Conservation (phyloP, 2,797 vertebrate species). For the Lates japonicus region DNA sequence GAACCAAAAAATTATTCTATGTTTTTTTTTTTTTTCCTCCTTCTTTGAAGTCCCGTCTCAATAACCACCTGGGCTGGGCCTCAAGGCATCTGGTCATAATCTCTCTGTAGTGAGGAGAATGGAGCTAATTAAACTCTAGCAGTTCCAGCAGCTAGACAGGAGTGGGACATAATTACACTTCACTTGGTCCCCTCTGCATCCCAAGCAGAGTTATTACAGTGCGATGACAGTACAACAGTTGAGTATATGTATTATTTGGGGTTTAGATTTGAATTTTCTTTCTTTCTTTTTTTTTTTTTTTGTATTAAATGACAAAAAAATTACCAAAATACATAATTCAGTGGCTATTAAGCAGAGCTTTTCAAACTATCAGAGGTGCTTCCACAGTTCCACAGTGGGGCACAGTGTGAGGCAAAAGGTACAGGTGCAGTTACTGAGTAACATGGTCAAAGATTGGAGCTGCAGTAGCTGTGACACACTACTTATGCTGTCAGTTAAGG, state of each 20-base stretch:
- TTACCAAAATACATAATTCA: neutral
- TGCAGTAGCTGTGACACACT: slow-evolving; percentile 3
- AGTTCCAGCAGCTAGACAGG: slow-evolving; percentile 61
- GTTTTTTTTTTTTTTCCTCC: slow-evolving; percentile 13
- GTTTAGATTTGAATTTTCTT: slow-evolving; percentile 6
- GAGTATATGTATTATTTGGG: neutral
- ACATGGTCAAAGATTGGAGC: neutral
- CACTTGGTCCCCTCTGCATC: slow-evolving; percentile 47
- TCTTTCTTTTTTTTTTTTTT: neutral
- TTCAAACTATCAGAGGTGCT: neutral
- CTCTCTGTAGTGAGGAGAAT: slow-evolving; percentile 67
- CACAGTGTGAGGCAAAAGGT: neutral
- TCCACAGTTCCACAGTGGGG: neutral
- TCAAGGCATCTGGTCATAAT: slow-evolving; percentile 71
- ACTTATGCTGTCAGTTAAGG: neutral
- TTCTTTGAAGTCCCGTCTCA: slow-evolving; percentile 58
- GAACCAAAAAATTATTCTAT: slow-evolving; percentile 55
- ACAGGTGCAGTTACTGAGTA: neutral
- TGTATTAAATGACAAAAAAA: slow-evolving; percentile 14
- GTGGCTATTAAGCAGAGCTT: neutral
- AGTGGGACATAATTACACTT: slow-evolving; percentile 74
- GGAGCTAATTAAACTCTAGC: slow-evolving; percentile 77
- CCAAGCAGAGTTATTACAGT: slow-evolving; percentile 37
- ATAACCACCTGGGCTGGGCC: slow-evolving; percentile 65
- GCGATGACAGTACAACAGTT: slow-evolving; percentile 18